Evolutionary conservation across 2,888 invertebrate genomes (phyloP), one percentile per base, ranked within the genome.

Genomic region (Pocota personata): DNA sequence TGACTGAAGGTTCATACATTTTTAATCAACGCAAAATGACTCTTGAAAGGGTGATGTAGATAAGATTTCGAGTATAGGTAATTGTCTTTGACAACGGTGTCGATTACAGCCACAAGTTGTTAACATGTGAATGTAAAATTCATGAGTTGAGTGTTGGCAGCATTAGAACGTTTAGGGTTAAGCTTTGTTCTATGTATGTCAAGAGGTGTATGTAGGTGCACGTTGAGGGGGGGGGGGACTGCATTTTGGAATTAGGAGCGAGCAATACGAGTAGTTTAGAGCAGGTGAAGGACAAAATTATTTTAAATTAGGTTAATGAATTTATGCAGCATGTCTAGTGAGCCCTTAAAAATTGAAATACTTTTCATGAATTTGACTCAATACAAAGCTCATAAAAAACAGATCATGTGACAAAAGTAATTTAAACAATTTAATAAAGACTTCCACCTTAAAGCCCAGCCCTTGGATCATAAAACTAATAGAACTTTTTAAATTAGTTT

Each of bases 31-130:
- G 55, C 55, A 27, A 79, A 73, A 55, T 67, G 55, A 43, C 66
- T 83, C 52, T n/a, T 37, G 52, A 52, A 55, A 62, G 60, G 62
- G 58, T 55, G 21, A 55, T 37, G 57, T 60, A 60, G 58, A 62
- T 67, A 57, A 40, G 55, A 62, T 27, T 7, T 27, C 40, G 19
- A 67, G 78, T 32, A 67, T 55, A 77, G 52, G 72, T 83, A 73
- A 83, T 83, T 78, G 78, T 62, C 73, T 73, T 69, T 73, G 62
- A 78, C 83, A 79, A 24, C 40, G 48, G 67, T 79, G 83, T 60
- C 83, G 78, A 83, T 67, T 35, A 62, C 55, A 69, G 73, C 73
- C 60, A 78, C 83, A 73, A 62, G 83, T 67, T 83, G 78, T 79
- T 66, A 55, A 62, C 67, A 57, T 62, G 67, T 35, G 40, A 37